phyloP scores from a whole-genome alignment of 1,140 invertebrate species.

The Drosophila trapezifrons region DNA sequence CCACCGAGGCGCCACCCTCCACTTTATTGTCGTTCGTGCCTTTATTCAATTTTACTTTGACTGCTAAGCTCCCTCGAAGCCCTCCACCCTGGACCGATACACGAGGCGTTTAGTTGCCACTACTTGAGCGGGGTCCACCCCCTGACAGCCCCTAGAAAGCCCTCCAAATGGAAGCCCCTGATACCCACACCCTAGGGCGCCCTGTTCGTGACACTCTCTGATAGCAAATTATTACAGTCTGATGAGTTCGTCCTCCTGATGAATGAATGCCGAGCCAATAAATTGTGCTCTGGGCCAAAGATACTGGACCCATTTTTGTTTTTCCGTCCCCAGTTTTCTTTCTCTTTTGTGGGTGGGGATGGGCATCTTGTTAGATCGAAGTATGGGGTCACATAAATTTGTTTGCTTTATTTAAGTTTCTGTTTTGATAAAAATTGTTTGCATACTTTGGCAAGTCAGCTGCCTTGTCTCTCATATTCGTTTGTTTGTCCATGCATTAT shows the following conservation, averaged over 20 bases:
- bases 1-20: not conserved
- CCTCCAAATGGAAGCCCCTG: not conserved
- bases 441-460: conserved; percentile 52
- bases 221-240: conserved; percentile 83
- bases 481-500: conserved; percentile 66
- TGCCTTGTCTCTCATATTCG: conserved; percentile 39
- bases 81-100: not conserved
- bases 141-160: conserved; percentile 7
- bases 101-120: conserved; percentile 49
- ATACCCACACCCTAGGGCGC: conserved; percentile 7
- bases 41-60: conserved; percentile 79
- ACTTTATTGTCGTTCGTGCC: conserved; percentile 54
- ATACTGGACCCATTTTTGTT: conserved; percentile 47
- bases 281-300: conserved; percentile 68
- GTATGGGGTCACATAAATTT: conserved; percentile 66
- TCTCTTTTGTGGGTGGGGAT: not conserved
- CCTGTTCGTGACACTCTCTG: conserved; percentile 70
- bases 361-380: conserved; percentile 35
- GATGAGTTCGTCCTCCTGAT: conserved; percentile 77
- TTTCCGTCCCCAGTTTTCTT: not conserved
- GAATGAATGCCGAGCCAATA: conserved; percentile 77
- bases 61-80: conserved; percentile 44
- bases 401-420: conserved; percentile 80
- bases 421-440: conserved; percentile 71
- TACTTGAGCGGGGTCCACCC: conserved; percentile 5